phyloP scores from a whole-genome alignment of 2,113 vertebrate species.

The Hymenochirus boettgeri region DNA sequence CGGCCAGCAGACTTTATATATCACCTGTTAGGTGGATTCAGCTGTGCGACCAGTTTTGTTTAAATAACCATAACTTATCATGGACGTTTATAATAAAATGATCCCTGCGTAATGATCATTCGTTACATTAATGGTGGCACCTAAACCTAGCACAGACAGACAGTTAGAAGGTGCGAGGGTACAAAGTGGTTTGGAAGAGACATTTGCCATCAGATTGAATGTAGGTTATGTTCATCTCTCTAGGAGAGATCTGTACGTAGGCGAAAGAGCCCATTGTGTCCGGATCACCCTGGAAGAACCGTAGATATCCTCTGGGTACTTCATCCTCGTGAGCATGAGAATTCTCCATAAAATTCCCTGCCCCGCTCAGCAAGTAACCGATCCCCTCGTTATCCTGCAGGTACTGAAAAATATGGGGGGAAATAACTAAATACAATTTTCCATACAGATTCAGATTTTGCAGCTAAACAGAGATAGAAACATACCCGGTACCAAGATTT shows the following conservation, averaged over 20 bases:
- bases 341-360: conserved; percentile 85
- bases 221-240: conserved; percentile 72
- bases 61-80: too few species aligned
- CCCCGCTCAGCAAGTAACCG: conserved; percentile 83
- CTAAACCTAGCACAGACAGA: background rate
- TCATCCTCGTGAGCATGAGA: conserved; percentile 61
- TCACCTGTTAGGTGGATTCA: too few species aligned
- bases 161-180: conserved; percentile 45
- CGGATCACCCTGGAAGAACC: conserved; percentile 72
- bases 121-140: too few species aligned
- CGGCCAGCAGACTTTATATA: too few species aligned
- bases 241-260: conserved; percentile 68
- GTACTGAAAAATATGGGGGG: conserved; percentile 71
- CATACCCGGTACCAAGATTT: too few species aligned
- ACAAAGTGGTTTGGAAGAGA: conserved; percentile 73
- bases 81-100: too few species aligned
- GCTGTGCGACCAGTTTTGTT: too few species aligned
- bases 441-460: too few species aligned
- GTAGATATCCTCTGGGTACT: conserved; percentile 72
- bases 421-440: too few species aligned
- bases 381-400: conserved; percentile 67
- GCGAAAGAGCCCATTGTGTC: conserved; percentile 76
- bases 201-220: conserved; percentile 77
- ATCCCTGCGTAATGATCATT: too few species aligned
- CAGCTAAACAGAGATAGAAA: too few species aligned